Evolutionary conservation across 2,797 vertebrate species (phyloP).

Genomic region (Pteropus rufus): DNA sequence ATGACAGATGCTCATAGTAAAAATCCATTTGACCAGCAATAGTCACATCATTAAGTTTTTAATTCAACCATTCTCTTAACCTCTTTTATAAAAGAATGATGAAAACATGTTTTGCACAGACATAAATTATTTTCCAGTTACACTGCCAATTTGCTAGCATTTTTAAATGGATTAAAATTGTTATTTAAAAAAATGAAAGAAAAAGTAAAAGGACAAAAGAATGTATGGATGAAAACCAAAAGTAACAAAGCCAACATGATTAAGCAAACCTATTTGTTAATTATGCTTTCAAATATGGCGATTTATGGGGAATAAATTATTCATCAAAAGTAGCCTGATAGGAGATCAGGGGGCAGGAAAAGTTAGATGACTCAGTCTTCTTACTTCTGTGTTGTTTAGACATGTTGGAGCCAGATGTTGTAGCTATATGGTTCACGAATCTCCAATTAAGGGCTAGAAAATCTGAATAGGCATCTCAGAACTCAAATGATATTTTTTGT

Average conservation of each 20-base stretch:
- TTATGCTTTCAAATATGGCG: slow-evolving; percentile 94
- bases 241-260: slow-evolving; percentile 87
- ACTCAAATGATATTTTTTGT: slow-evolving; percentile 69
- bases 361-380: slow-evolving; percentile 91
- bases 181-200: slow-evolving; percentile 61
- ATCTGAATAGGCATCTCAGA: slow-evolving; percentile 79
- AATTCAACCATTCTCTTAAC: slow-evolving; percentile 75
- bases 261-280: slow-evolving; percentile 98
- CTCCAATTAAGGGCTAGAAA: slow-evolving; percentile 74
- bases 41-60: slow-evolving; percentile 72
- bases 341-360: slow-evolving; percentile 90
- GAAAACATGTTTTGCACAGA: slow-evolving; percentile 77
- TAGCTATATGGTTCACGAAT: not conserved
- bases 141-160: slow-evolving; percentile 75
- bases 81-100: slow-evolving; percentile 81
- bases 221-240: slow-evolving; percentile 62
- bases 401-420: slow-evolving; percentile 98
- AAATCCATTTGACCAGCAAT: slow-evolving; percentile 49
- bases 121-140: slow-evolving; percentile 75
- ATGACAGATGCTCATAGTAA: not conserved
- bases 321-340: slow-evolving; percentile 94
- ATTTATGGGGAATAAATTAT: slow-evolving; percentile 98
- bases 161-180: slow-evolving; percentile 77
- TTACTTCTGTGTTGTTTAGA: slow-evolving; percentile 89
- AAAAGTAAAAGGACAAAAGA: slow-evolving; percentile 74